phyloP scores from a whole-genome alignment of 2,888 invertebrate genomes.

The Rhimphoctona megacephalus region DNA sequence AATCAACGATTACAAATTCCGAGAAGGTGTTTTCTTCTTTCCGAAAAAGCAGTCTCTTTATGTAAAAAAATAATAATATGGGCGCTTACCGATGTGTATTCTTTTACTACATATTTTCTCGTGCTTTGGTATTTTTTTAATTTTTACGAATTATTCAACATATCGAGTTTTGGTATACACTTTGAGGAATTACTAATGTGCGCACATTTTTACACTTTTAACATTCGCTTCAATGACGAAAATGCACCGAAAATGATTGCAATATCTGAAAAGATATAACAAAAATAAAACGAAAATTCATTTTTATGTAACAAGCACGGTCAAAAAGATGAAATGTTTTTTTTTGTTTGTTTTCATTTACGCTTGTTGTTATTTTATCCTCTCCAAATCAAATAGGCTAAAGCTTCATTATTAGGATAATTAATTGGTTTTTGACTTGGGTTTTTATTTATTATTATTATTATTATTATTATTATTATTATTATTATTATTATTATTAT shows the following conservation, averaged over 20 bases:
- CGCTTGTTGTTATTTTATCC: not conserved
- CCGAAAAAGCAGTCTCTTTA: too few species aligned
- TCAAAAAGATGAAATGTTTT: not conserved
- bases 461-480: too few species aligned
- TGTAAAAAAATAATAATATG: not conserved
- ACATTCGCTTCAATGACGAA: not conserved
- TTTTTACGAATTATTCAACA: not conserved
- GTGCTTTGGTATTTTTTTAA: not conserved
- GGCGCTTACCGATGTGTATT: not conserved
- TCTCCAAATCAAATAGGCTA: not conserved
- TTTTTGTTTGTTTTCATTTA: not conserved
- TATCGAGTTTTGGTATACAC: not conserved
- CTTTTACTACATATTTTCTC: not conserved
- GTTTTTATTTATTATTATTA: not conserved
- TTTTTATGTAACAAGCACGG: not conserved
- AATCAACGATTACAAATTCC: not conserved
- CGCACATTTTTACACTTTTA: slow-evolving; percentile 22
- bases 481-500: too few species aligned
- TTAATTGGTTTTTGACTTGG: not conserved
- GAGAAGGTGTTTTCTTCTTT: too few species aligned
- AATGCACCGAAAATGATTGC: not conserved
- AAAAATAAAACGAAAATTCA: not conserved
- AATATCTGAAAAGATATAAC: not conserved
- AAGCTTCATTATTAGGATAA: not conserved
- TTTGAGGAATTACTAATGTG: not conserved